Percentiles rank a stretch among this genome's conserved stretches.
phyloP scores from a whole-genome alignment of 92 coral and sea anemone genomes.

The Epizoanthus stellaris region DNA sequence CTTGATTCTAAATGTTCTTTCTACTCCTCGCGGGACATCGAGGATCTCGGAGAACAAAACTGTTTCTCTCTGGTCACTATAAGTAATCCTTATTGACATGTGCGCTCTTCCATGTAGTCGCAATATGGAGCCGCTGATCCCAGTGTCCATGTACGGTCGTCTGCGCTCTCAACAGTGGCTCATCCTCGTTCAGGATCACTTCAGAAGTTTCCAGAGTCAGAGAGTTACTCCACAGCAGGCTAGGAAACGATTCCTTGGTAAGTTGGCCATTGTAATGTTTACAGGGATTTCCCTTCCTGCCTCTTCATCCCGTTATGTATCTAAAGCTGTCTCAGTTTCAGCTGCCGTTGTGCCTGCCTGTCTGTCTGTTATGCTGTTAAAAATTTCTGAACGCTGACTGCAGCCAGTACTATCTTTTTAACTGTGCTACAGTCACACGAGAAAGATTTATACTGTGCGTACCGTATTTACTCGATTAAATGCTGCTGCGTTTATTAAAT shows the following conservation, averaged over 20 bases:
- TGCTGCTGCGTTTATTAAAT: too few species aligned
- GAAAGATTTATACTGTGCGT: too few species aligned
- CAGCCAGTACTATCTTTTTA: too few species aligned
- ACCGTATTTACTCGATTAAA: too few species aligned
- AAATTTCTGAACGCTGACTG: too few species aligned
- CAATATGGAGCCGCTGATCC: slow-evolving; percentile 79
- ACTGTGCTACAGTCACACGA: too few species aligned
- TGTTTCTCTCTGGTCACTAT: neutral
- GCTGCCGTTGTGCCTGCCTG: too few species aligned
- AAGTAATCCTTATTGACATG: neutral
- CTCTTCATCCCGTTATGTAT: neutral
- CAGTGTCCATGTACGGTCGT: slow-evolving; percentile 71
- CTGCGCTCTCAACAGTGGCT: slow-evolving; percentile 94
- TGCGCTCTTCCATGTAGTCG: slow-evolving; percentile 52
- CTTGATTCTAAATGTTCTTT: too few species aligned
- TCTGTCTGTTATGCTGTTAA: too few species aligned
- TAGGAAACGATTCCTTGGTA: slow-evolving; percentile 88
- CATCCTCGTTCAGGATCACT: slow-evolving; percentile 94
- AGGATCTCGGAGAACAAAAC: neutral
- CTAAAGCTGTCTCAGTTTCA: too few species aligned
- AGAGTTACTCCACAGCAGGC: slow-evolving; percentile 83
- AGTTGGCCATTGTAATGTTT: slow-evolving; percentile 14
- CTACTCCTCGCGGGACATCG: too few species aligned
- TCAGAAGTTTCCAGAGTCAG: slow-evolving; percentile 66
- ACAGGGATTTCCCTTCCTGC: neutral